phyloP scores from a whole-genome alignment of 2,797 vertebrate species.

The Thripadectes ignobilis region DNA sequence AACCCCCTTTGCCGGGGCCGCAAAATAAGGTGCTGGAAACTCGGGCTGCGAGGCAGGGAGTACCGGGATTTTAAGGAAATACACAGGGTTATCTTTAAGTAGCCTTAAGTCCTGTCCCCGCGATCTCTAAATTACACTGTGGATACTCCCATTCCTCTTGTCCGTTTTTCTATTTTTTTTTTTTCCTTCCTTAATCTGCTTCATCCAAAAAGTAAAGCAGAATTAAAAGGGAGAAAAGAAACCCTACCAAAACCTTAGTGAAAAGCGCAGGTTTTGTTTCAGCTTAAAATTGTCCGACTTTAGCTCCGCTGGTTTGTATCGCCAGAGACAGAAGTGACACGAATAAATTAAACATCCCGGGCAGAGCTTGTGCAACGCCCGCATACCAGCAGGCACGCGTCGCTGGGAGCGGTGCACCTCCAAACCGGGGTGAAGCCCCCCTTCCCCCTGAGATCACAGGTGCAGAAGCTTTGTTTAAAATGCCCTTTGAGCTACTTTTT shows the following conservation, averaged over 20 bases:
- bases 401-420: neutral
- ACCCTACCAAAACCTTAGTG: neutral
- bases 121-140: neutral
- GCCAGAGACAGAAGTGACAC: neutral
- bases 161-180: neutral
- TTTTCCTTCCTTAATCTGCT: accelerated
- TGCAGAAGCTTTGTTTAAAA: constrained; percentile 44
- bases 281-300: neutral
- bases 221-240: neutral
- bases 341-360: constrained; percentile 8
- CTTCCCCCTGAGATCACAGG: constrained; percentile 16
- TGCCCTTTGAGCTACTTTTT: neutral
- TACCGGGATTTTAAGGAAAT: neutral
- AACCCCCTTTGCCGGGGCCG: neutral
- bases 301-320: neutral
- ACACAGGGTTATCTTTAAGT: neutral
- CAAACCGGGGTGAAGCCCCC: neutral
- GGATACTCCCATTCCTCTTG: neutral
- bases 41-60: neutral
- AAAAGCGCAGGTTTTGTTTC: neutral
- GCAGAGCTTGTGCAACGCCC: neutral
- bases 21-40: neutral
- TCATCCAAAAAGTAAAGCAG: neutral
- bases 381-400: neutral
- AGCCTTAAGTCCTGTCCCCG: neutral